A percentile compares a stretch with the other conserved stretches of the same genome.
These are phyloP conservation scores for Sinosuthora webbiana DNA, from an alignment of 2,113 vertebrate species.

Conservation along the genomic window DNA sequence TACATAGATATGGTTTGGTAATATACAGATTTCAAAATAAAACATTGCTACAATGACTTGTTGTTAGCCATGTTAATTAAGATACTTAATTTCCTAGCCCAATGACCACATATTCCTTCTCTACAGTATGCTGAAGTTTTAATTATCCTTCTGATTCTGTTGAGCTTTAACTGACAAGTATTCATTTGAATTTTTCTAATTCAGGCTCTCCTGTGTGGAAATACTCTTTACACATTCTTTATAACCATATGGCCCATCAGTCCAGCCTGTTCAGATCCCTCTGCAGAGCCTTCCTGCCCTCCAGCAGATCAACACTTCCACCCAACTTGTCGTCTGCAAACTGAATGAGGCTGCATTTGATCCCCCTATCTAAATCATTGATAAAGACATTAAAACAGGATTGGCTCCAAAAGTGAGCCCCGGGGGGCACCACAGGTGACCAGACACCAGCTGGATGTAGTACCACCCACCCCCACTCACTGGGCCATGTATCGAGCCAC, in stretches of 20 bases:
- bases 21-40: not conserved
- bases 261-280: not conserved
- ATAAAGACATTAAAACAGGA: not conserved
- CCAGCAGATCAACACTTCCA: not conserved
- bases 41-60: not conserved
- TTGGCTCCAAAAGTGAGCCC: not conserved
- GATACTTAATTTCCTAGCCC: not conserved
- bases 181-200: not conserved
- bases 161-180: not conserved
- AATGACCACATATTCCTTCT: not conserved
- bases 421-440: not conserved
- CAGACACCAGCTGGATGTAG: not conserved
- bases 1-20: not conserved
- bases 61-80: not conserved
- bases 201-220: not conserved
- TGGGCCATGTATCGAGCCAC: fast-evolving
- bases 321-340: not conserved
- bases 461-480: not conserved
- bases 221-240: not conserved
- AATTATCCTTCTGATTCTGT: not conserved
- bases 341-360: not conserved
- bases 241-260: not conserved
- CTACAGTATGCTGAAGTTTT: not conserved
- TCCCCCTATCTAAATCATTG: not conserved
- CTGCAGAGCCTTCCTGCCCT: not conserved